phyloP scores from a whole-genome alignment of 1,140 invertebrate species.

The Choristoneura fumiferana region DNA sequence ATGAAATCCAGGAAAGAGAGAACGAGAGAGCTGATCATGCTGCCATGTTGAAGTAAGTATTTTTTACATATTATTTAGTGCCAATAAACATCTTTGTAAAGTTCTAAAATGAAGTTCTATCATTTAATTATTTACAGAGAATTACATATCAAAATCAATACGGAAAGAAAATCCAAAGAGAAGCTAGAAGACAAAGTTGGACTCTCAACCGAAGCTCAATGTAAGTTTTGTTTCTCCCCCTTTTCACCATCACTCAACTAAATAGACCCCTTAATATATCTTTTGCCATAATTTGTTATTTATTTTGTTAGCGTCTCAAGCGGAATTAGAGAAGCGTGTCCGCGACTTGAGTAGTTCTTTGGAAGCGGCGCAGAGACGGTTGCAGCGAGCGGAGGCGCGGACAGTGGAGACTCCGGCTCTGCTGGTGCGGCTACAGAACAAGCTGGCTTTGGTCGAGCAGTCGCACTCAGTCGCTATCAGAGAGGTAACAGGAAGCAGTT shows the following conservation, averaged over 20 bases:
- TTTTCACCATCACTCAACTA: no score
- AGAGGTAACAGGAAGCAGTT: slow-evolving; percentile 65
- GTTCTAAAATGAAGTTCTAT: no score
- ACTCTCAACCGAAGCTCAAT: slow-evolving; percentile 52
- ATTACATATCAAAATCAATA: slow-evolving; percentile 63
- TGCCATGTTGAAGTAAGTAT: slow-evolving; percentile 80
- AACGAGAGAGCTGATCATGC: slow-evolving; percentile 87
- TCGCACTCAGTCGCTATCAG: slow-evolving; percentile 83
- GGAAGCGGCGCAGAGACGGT: slow-evolving; percentile 81
- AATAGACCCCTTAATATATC: no score
- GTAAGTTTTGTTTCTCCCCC: slow-evolving; percentile 38
- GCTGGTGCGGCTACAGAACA: slow-evolving; percentile 83
- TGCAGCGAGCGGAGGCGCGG: slow-evolving; percentile 79
- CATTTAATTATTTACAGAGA: slow-evolving; percentile 57
- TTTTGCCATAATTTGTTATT: no score
- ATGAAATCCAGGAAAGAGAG: slow-evolving; percentile 88
- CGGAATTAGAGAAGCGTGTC: slow-evolving; percentile 67
- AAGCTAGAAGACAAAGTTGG: slow-evolving; percentile 76
- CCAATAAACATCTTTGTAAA: no score
- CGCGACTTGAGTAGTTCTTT: slow-evolving; percentile 81
- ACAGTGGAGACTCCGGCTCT: slow-evolving; percentile 80
- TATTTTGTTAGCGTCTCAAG: slow-evolving; percentile 44
- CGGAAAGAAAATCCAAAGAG: slow-evolving; percentile 78
- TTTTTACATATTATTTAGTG: no score
- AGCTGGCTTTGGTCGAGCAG: slow-evolving; percentile 85